A percentile compares a stretch with the other conserved stretches of the same genome.
Evolutionary conservation across 2,797 vertebrate genomes (phyloP).

Genomic region (Lerista edwardsae): DNA sequence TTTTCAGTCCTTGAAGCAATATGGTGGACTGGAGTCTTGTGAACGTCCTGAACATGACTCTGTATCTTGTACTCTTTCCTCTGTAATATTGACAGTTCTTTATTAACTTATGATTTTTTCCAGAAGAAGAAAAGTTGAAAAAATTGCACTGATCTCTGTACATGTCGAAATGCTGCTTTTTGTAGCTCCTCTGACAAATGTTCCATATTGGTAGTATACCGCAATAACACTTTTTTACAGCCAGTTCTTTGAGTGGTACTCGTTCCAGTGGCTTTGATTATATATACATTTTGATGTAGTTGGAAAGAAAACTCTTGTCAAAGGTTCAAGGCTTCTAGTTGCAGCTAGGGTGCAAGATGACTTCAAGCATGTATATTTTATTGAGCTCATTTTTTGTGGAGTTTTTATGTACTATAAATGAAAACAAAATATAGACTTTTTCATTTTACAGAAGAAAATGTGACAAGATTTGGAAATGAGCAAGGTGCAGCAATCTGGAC

Average conservation of each 20-base stretch:
- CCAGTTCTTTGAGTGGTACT: conserved; percentile 83
- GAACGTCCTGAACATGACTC: conserved; percentile 51
- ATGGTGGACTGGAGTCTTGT: conserved; percentile 47
- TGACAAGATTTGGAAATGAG: conserved; percentile 34
- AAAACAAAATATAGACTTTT: conserved; percentile 62
- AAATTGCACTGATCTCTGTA: conserved; percentile 98
- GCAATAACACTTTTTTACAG: conserved; percentile 98
- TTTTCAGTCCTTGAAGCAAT: conserved; percentile 64
- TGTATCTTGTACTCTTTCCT: conserved; percentile 69
- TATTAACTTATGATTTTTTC: conserved; percentile 82
- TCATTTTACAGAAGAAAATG: conserved; percentile 60
- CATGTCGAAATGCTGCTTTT: conserved; percentile 89
- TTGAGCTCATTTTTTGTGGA: conserved; percentile 77
- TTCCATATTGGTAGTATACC: conserved; percentile 95
- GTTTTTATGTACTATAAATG: conserved; percentile 74
- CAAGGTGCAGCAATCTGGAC: conserved; percentile 8
- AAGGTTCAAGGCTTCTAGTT: conserved; percentile 84
- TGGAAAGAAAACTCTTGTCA: conserved; percentile 84
- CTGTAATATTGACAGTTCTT: conserved; percentile 77
- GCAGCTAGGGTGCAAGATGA: conserved; percentile 76
- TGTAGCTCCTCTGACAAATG: conserved; percentile 89
- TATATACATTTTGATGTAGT: conserved; percentile 93
- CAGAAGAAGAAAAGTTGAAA: conserved; percentile 72
- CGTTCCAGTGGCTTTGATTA: conserved; percentile 87
- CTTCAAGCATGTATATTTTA: conserved; percentile 84